Evolutionary conservation across 2,888 invertebrate species (phyloP), one percentile per base, ranked within the genome.

Genomic region (Eupithecia tripunctaria): DNA sequence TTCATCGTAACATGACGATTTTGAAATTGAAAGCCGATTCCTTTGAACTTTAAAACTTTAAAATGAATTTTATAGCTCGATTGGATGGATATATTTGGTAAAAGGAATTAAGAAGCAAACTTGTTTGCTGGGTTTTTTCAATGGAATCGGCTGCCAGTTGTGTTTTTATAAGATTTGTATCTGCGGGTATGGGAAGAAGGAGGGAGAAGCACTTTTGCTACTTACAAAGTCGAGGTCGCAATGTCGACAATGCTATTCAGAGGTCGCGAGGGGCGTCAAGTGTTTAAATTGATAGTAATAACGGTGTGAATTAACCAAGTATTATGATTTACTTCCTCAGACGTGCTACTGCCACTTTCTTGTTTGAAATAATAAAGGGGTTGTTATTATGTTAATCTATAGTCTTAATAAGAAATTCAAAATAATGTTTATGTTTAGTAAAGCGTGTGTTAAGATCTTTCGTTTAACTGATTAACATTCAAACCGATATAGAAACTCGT

Each of bases 301-400:
- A 72, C 21, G 72, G 70, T 72, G 75, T 75, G 75, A 71, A 68
- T 71, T 71, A 73, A 67, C 64, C 68, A 73, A 78, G 72, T 76
- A 76, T 76, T 76, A 76, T 76, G 65, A 68, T 76, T 75, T 71
- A 70, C 63, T 70, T 60, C 73, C 72, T 71, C 73, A 67, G 63
- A 56, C 60, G 75, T 68, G 67, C 73, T 75, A 76, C 72, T 67
- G 74, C 75, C 77, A 75, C 68, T 85, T 85, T 85, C 84, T 87
- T 89, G 89, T 91, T 90, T 88, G 86, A 86, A 86, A 87, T 85
- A 85, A 86, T 72, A 86, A 88, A 84, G 88, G 89, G 91, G 91
- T 91, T 90, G 91, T 93, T 92, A 92, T 93, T 93, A 90, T 89
- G 88, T 92, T 92, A 93, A 90, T 90, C 82, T 89, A 70, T 93